Conservation (phyloP, 2,888 invertebrate species). For the Caenorhabditis sp. region DNA sequence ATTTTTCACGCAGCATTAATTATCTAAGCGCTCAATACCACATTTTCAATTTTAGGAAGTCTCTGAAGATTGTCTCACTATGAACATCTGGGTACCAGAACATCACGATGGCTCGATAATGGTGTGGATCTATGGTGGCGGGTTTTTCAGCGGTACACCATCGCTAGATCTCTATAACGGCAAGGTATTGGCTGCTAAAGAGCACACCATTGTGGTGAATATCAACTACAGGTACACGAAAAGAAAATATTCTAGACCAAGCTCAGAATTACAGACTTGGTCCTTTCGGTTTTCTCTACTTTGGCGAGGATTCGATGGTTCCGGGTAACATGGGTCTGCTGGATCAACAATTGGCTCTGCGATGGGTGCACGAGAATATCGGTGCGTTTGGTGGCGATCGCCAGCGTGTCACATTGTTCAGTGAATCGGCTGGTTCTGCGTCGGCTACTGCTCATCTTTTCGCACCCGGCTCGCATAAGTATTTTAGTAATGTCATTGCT, state of each 20-base stretch:
- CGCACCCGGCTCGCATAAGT: slow-evolving; percentile 84
- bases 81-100: slow-evolving; percentile 88
- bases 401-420: slow-evolving; percentile 75
- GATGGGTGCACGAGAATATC: slow-evolving; percentile 92
- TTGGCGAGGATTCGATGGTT: slow-evolving; percentile 80
- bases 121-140: slow-evolving; percentile 72
- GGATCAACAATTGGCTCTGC: slow-evolving; percentile 91
- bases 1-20: background rate
- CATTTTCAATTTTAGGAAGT: slow-evolving; percentile 52
- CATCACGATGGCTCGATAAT: slow-evolving; percentile 70
- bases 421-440: slow-evolving; percentile 93
- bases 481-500: slow-evolving; percentile 73
- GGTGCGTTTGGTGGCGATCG: slow-evolving; percentile 91
- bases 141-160: slow-evolving; percentile 65
- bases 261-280: slow-evolving; percentile 85
- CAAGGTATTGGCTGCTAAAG: slow-evolving; percentile 71
- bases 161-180: slow-evolving; percentile 74
- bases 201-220: slow-evolving; percentile 68
- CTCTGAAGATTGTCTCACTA: slow-evolving; percentile 90
- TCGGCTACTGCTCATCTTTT: slow-evolving; percentile 77
- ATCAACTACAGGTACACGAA: slow-evolving; percentile 66
- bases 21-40: too few species aligned
- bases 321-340: slow-evolving; percentile 90
- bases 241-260: background rate
- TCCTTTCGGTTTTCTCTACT: slow-evolving; percentile 90